Conservation (phyloP, 2,113 vertebrate species). For the Dromiciops gliroides region DNA sequence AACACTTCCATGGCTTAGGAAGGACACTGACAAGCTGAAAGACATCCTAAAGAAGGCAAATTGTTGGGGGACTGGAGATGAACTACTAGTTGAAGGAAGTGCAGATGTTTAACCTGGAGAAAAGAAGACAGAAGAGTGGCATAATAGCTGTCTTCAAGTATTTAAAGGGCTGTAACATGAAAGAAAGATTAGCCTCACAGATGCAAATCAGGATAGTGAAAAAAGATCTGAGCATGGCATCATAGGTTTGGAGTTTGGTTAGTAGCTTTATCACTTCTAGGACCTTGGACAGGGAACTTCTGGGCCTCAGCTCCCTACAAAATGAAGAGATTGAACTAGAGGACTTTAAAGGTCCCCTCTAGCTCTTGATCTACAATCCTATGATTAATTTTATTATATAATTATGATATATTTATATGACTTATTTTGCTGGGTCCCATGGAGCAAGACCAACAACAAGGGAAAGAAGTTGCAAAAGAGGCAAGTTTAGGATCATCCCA, state of each 20-base stretch:
- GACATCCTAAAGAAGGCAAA: not conserved
- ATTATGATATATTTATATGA: too few species aligned
- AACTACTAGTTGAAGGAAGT: not conserved
- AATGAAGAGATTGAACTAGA: not conserved
- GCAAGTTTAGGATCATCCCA: not conserved
- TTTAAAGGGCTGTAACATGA: not conserved
- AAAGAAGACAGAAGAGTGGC: not conserved
- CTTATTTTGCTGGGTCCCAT: not conserved
- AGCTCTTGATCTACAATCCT: not conserved
- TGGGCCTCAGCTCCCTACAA: not conserved
- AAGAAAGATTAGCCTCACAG: not conserved
- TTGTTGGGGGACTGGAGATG: not conserved
- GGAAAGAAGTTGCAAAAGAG: not conserved
- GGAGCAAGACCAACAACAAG: not conserved
- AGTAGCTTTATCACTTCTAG: not conserved
- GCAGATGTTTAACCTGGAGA: not conserved
- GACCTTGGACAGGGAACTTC: not conserved
- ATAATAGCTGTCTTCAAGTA: not conserved
- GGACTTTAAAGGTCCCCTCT: not conserved
- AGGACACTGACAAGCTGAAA: not conserved
- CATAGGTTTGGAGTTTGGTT: not conserved
- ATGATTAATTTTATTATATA: too few species aligned
- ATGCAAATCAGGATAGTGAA: not conserved
- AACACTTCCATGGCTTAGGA: not conserved
- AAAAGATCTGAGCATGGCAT: not conserved